Evolutionary conservation across 2,797 vertebrate species (phyloP), one percentile per base, ranked within the genome.

Genomic region (Odontamblyopus rebecca): DNA sequence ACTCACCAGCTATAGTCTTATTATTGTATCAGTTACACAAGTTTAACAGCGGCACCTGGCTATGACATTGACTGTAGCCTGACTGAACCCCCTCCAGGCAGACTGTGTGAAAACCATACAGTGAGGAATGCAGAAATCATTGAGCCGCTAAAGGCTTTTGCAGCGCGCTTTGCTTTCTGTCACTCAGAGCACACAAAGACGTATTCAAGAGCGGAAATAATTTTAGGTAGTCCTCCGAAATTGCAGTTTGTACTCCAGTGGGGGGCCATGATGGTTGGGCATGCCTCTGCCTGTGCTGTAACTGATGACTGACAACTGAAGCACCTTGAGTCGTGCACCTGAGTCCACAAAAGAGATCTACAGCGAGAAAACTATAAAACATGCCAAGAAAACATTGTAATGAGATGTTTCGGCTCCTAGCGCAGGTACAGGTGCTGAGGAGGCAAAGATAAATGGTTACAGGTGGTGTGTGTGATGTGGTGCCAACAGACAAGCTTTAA

Each of bases 151-250:
- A 83, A 83, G 77, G 78, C 76, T 88, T 84, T 69, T 73, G 75
- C 76, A 76, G 56, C 82, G 76, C 71, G 85, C 48, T 77, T 79
- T 75, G 70, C 85, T 76, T 77, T 78, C 73, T 65, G 61, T 41
- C 59, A 18, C 65, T 72, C 78, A 51, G 35, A 61, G 79, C 69
- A 85, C 68, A 92, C 89, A 94, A 93, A 92, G 85, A 85, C 62
- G 71, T 79, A 88, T 92, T 93, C 81, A 91, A 84, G 75, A 68
- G 70, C 83, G 83, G 81, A 89, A 92, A 92, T 92, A 30, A 92
- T 94, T 92, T 91, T 68, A 82, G 81, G 81, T 86, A 80, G 84
- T 62, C 74, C 85, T 89, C 72, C 70, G 80, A 85, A 90, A 87
- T 79, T 90, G 87, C 73, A 91, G 93, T 93, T 91, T 91, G 87